These are phyloP conservation scores for Poeciliopsis turrubarensis DNA, from an alignment of 2,113 vertebrate genomes.

Conservation along the genomic window DNA sequence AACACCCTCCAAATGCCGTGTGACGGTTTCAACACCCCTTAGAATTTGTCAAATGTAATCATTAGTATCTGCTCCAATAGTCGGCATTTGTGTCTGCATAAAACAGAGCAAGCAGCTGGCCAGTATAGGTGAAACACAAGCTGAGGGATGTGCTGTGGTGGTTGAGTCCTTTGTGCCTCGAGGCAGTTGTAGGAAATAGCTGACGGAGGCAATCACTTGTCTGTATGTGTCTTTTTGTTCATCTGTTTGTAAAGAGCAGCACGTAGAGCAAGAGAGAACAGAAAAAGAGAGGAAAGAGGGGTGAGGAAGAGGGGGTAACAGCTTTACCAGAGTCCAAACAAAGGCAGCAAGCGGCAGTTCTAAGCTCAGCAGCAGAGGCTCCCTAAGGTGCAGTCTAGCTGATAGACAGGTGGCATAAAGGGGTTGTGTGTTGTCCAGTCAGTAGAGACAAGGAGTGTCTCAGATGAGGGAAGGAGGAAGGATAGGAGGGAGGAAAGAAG, in stretches of 20 bases:
- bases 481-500: conserved; percentile 23
- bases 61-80: conserved; percentile 32
- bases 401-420: conserved; percentile 81
- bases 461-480: conserved; percentile 25
- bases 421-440: conserved; percentile 76
- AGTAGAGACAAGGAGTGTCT: conserved; percentile 64
- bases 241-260: conserved; percentile 66
- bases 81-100: conserved; percentile 6
- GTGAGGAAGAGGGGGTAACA: conserved; percentile 11
- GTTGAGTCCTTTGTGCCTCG: conserved; percentile 53
- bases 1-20: conserved; percentile 27
- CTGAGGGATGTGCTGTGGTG: conserved; percentile 12
- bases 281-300: conserved; percentile 33
- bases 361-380: conserved; percentile 64
- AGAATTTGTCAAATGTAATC: conserved; percentile 42
- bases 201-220: conserved; percentile 69
- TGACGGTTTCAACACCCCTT: conserved; percentile 21
- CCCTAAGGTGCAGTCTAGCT: conserved; percentile 74
- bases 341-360: conserved; percentile 68
- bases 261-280: conserved; percentile 44
- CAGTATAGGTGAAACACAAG: conserved; percentile 54
- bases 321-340: conserved; percentile 65
- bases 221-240: conserved; percentile 58
- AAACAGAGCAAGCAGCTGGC: conserved; percentile 7
- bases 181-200: conserved; percentile 71